phyloP scores from a whole-genome alignment of 2,888 invertebrate genomes.

The Epinotia bilunana region DNA sequence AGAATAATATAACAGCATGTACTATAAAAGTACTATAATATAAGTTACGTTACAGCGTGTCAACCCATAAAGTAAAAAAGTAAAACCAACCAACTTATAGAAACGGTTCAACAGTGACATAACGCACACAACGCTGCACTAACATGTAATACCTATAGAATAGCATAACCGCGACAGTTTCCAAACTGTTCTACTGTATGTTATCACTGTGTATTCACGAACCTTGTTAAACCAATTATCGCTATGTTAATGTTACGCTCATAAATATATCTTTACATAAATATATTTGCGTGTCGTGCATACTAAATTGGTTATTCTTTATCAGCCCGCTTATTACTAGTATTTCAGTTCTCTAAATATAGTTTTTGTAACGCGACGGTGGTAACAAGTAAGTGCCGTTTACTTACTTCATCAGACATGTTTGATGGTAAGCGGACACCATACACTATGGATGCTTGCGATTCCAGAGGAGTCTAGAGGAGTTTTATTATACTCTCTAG shows the following conservation, averaged over 20 bases:
- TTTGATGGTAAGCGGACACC: too few relatives aligned
- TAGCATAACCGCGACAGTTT: neutral
- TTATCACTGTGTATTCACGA: conserved; percentile 35
- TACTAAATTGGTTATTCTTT: conserved; percentile 36
- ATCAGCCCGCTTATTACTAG: conserved; percentile 2
- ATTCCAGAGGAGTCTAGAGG: too few relatives aligned
- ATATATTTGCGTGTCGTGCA: conserved; percentile 44
- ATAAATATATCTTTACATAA: conserved; percentile 41
- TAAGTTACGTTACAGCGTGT: too few relatives aligned
- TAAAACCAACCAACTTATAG: conserved; percentile 4
- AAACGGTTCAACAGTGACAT: conserved; percentile 13
- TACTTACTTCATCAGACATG: too few relatives aligned
- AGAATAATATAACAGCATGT: too few relatives aligned
- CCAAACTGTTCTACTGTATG: conserved; percentile 19
- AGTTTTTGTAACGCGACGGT: neutral
- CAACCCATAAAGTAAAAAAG: too few relatives aligned
- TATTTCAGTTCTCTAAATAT: conserved; percentile 9
- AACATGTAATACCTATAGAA: neutral
- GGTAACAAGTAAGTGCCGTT: neutral
- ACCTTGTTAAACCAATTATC: conserved; percentile 44
- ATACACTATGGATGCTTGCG: too few relatives aligned
- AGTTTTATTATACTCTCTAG: too few relatives aligned
- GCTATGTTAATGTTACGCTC: conserved; percentile 40
- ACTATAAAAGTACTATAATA: too few relatives aligned
- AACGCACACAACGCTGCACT: neutral